Percentiles rank a stretch among this genome's conserved stretches.
Conservation (phyloP, 2,888 invertebrate genomes). For the Tupiocoris notatus region DNA sequence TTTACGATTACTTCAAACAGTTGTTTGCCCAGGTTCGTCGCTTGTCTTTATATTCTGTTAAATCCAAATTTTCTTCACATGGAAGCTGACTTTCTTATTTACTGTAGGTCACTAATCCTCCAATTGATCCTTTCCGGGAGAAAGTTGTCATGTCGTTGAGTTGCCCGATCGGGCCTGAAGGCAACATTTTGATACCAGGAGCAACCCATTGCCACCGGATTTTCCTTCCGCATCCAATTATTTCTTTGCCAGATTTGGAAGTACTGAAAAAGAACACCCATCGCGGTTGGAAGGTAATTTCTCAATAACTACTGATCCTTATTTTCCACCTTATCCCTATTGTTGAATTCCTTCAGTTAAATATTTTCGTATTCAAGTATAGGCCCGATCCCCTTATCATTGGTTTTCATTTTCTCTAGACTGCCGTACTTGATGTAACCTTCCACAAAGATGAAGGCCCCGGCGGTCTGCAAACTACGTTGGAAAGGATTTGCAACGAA, state of each 20-base stretch:
- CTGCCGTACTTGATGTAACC: slow-evolving; percentile 84
- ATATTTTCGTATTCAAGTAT: too few relatives aligned
- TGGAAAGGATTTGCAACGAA: slow-evolving; percentile 75
- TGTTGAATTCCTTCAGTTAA: too few relatives aligned
- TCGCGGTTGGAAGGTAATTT: slow-evolving; percentile 75
- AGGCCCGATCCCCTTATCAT: too few relatives aligned
- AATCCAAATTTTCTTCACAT: background rate
- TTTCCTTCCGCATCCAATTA: slow-evolving; percentile 89
- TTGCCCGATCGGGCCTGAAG: slow-evolving; percentile 95
- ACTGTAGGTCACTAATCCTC: slow-evolving; percentile 88
- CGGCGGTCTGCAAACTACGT: slow-evolving; percentile 72
- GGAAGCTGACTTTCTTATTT: too few relatives aligned
- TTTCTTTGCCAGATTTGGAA: slow-evolving; percentile 86
- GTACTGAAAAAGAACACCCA: slow-evolving; percentile 79
- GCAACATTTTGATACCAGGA: slow-evolving; percentile 88
- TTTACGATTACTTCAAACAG: slow-evolving; percentile 98
- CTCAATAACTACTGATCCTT: too few relatives aligned
- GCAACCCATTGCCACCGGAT: slow-evolving; percentile 84
- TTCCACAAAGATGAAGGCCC: slow-evolving; percentile 75
- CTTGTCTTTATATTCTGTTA: too few relatives aligned
- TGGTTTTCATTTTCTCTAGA: slow-evolving; percentile 53
- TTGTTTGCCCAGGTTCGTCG: slow-evolving; percentile 84
- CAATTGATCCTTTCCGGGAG: slow-evolving; percentile 98
- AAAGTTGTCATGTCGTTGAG: slow-evolving; percentile 98
- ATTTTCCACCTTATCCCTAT: too few relatives aligned